These are phyloP conservation scores for Falco cherrug DNA, from an alignment of 2,797 vertebrate genomes.

Conservation along the genomic window DNA sequence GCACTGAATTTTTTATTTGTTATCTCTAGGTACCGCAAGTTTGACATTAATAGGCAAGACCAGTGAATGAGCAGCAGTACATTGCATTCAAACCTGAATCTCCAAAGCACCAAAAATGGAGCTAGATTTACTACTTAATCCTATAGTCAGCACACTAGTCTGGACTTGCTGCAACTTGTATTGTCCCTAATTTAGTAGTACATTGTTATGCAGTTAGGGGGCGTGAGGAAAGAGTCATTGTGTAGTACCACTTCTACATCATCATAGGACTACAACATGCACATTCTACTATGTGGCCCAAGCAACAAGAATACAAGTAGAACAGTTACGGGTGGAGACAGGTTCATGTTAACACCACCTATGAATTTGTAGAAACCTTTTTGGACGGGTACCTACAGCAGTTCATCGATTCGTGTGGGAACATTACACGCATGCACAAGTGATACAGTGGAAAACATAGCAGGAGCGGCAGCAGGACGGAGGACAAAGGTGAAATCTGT, in stretches of 20 bases:
- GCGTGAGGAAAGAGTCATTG: constrained; percentile 70
- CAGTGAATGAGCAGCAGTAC: constrained; percentile 77
- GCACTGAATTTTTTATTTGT: constrained; percentile 77
- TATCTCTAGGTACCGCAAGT: constrained; percentile 76
- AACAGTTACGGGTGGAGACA: constrained; percentile 78
- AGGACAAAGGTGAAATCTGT: constrained; percentile 72
- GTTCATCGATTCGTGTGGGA: constrained; percentile 75
- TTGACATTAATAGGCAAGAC: constrained; percentile 76
- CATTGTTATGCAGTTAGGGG: constrained; percentile 66
- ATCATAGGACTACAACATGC: constrained; percentile 92
- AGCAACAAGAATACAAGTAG: constrained; percentile 86
- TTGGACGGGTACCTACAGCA: constrained; percentile 82
- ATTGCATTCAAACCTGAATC: constrained; percentile 67
- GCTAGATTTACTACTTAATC: constrained; percentile 71
- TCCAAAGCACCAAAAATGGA: constrained; percentile 77
- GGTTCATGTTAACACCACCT: constrained; percentile 85
- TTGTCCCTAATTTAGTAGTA: constrained; percentile 77
- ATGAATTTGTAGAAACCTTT: constrained; percentile 88
- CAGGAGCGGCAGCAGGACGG: constrained; percentile 76
- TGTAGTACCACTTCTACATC: constrained; percentile 85
- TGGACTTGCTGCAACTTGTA: constrained; percentile 72
- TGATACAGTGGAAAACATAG: constrained; percentile 75
- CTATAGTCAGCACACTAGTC: constrained; percentile 68
- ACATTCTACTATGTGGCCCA: constrained; percentile 86
- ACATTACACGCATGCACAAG: constrained; percentile 82